Conservation (phyloP, 2,113 vertebrate species). For the Pseudorectes ferrugineus region DNA sequence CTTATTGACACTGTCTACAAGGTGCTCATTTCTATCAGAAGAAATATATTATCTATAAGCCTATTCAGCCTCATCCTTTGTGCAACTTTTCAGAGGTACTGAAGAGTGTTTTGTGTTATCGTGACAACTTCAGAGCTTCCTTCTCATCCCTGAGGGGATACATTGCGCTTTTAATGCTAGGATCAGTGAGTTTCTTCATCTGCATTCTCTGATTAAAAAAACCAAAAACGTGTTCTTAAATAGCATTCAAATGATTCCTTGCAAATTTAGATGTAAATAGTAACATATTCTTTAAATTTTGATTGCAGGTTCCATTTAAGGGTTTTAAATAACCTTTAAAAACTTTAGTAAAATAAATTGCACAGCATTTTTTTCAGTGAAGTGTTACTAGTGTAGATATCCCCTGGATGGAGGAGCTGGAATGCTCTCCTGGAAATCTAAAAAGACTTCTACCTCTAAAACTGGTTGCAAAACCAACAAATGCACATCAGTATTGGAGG, state of each 20-base stretch:
- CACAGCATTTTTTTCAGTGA: neutral
- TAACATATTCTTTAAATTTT: neutral
- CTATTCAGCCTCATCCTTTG: neutral
- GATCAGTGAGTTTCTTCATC: neutral
- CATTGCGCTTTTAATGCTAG: neutral
- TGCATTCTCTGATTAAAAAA: neutral
- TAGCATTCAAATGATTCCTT: neutral
- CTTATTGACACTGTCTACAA: neutral
- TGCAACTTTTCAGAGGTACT: neutral
- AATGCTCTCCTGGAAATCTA: neutral
- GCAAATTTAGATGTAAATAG: neutral
- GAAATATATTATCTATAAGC: neutral
- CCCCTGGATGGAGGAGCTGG: neutral
- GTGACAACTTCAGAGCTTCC: neutral
- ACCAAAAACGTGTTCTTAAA: neutral
- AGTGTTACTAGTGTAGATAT: neutral
- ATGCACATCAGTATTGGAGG: rapidly evolving
- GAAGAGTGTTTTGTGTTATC: neutral
- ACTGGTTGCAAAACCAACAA: neutral
- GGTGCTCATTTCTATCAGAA: neutral
- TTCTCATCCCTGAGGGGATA: neutral
- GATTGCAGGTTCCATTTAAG: neutral
- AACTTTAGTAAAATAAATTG: neutral
- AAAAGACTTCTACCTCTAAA: neutral
- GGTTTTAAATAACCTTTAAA: neutral